These are phyloP conservation scores for Cladopsammia gracilis DNA, from an alignment of 64 coral and sea anemone genomes.

Conservation along the genomic window DNA sequence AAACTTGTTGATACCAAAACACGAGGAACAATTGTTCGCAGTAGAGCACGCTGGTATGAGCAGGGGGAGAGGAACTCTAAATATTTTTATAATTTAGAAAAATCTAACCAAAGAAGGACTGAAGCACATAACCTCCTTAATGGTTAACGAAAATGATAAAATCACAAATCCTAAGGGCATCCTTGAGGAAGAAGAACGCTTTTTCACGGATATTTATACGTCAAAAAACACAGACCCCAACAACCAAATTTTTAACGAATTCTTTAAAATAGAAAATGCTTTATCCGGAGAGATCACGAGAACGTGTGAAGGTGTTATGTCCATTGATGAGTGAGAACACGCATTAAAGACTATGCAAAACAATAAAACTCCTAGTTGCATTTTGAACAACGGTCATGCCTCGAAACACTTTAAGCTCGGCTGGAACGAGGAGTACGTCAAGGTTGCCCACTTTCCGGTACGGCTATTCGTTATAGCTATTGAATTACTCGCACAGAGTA, in stretches of 20 bases:
- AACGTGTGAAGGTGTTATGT: conserved; percentile 22
- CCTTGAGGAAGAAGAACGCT: not conserved
- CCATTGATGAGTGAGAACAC: conserved; percentile 6
- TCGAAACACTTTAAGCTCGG: not conserved
- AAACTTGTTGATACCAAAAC: not conserved
- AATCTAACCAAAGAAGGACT: not conserved
- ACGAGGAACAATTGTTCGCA: not conserved
- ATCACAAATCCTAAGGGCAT: conserved; percentile 24
- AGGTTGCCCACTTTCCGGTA: conserved; percentile 4
- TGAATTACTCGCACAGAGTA: conserved; percentile 13
- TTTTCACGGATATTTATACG: conserved; percentile 16
- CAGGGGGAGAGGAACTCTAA: too few relatives aligned
- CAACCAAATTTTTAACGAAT: not conserved
- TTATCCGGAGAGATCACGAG: conserved; percentile 35
- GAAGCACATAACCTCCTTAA: not conserved
- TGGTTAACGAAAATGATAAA: not conserved
- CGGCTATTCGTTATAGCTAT: conserved; percentile 25
- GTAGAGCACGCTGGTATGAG: too few relatives aligned
- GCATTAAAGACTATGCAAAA: conserved; percentile 14
- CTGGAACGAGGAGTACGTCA: not conserved
- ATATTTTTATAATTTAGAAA: too few relatives aligned
- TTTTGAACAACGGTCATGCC: conserved; percentile 18
- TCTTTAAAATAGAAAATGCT: conserved; percentile 1
- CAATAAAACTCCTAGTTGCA: conserved; percentile 30
- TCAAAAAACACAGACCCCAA: conserved; percentile 5